A percentile compares a stretch with the other conserved stretches of the same genome.
Evolutionary conservation across 1,140 invertebrate genomes (phyloP).

Genomic region (Gyrodactylus bullatarudis): DNA sequence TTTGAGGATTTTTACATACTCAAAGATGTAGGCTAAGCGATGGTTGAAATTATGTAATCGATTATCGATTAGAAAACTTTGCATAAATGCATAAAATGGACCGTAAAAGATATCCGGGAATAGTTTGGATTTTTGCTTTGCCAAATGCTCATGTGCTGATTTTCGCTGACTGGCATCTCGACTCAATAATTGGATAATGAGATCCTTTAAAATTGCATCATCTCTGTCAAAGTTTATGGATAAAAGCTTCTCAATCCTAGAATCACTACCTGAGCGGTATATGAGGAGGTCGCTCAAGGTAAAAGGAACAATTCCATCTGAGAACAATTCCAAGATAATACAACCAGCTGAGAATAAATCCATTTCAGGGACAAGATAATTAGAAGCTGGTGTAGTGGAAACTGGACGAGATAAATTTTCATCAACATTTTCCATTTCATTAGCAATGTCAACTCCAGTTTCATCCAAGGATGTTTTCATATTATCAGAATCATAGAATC

Average conservation of each 20-base stretch:
- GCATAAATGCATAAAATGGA: background rate
- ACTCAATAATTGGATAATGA: background rate
- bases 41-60: background rate
- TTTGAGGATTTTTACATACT: background rate
- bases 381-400: background rate
- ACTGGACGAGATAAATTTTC: background rate
- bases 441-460: background rate
- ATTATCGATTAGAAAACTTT: background rate
- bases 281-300: background rate
- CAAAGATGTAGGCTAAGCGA: background rate
- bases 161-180: background rate
- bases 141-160: background rate
- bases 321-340: constrained; percentile 1
- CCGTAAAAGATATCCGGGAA: constrained; percentile 4
- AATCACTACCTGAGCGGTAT: background rate
- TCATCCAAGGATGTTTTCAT: background rate
- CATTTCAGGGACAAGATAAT: background rate
- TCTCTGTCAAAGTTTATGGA: background rate
- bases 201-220: background rate
- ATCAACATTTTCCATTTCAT: background rate
- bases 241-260: background rate
- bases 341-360: background rate
- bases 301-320: constrained; percentile 3
- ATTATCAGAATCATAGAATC: background rate
- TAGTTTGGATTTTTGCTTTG: background rate